Base-by-base conservation (phyloP, 2,797 vertebrate species). In the Cossypha niveicapilla region DNA sequence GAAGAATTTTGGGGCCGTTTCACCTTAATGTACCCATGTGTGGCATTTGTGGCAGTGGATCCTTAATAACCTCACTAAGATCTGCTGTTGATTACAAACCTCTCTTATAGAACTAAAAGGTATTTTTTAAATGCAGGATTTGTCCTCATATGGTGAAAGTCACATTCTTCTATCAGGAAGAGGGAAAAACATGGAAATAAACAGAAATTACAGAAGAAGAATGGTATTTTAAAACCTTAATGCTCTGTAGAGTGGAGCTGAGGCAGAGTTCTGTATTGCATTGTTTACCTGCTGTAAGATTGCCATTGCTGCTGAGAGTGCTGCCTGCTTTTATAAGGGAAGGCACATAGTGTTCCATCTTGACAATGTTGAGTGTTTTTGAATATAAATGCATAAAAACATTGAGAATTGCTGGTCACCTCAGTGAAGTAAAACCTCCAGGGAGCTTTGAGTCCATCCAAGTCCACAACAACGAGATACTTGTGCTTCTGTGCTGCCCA, bases 11-110 rank as follows among this genome's bases (percentile, higher is more conserved):
- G 67, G 4, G 10, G 4, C 1, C 5, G 4, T 88, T 91, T 76
- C 28, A 73, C 25, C 44, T 32, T n/a, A 11, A 7, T 0, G 1
- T 32, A 10, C 27, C 79, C 2, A 0, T 41, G 27, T 2, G 1
- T 37, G 65, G 44, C n/a, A 53, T 70, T 37, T 41, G 21, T 81
- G 62, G 54, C 54, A 68, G 25, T 67, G 27, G 17, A 23, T 48
- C 56, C 76, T 45, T 60, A 47, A n/a, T 73, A 42, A 42, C 42
- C 53, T 66, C 44, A 5, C 45, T 60, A 8, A 41, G 13, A 32
- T 34, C 41, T 17, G 7, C n/a, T 53, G 11, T 53, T 71, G 34
- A 24, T 74, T 72, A 28, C 42, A 75, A 57, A 50, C 30, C 27
- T 42, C 18, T 44, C 42, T 53, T 68, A 75, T 68, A 75, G 62